Percentiles rank a stretch among this genome's conserved stretches.
These are phyloP conservation scores for Panonychus citri DNA, from an alignment of 1,140 invertebrate genomes.

Conservation along the genomic window DNA sequence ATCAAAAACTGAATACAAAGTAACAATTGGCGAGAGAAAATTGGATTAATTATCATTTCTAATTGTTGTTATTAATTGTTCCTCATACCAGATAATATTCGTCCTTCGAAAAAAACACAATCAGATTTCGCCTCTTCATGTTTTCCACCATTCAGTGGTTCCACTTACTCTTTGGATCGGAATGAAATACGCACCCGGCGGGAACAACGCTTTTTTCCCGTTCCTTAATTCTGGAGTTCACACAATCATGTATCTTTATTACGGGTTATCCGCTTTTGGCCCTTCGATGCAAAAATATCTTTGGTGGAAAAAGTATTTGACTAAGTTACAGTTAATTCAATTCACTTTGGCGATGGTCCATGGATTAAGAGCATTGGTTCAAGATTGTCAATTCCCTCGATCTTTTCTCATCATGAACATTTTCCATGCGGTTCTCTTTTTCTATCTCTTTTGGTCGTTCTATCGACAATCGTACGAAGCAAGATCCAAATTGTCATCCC, in stretches of 20 bases:
- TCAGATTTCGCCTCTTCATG: conserved; percentile 74
- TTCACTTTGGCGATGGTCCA: conserved; percentile 4
- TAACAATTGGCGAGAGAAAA: no score
- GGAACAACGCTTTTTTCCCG: conserved; percentile 54
- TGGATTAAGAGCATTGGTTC: conserved; percentile 1
- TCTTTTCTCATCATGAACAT: conserved; percentile 4
- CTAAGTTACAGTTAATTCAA: conserved; percentile 28
- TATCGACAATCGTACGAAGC: neutral
- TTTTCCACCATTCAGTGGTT: conserved; percentile 87
- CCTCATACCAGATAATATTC: conserved; percentile 36
- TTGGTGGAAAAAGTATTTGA: conserved; percentile 34
- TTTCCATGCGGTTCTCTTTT: conserved; percentile 3
- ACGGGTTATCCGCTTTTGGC: conserved; percentile 29
- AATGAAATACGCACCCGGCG: conserved; percentile 52
- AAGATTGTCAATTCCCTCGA: conserved; percentile 5
- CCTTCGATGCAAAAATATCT: conserved; percentile 27
- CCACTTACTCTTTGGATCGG: conserved; percentile 86
- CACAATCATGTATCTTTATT: conserved; percentile 32
- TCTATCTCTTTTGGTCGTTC: neutral
- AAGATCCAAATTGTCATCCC: neutral
- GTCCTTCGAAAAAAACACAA: conserved; percentile 71
- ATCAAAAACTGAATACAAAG: no score
- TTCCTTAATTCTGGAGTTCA: conserved; percentile 66
- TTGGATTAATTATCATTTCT: no score
- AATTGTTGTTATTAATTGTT: no score